These are phyloP conservation scores for Pelosia muscerda DNA, from an alignment of 2,888 invertebrate species.

Conservation along the genomic window DNA sequence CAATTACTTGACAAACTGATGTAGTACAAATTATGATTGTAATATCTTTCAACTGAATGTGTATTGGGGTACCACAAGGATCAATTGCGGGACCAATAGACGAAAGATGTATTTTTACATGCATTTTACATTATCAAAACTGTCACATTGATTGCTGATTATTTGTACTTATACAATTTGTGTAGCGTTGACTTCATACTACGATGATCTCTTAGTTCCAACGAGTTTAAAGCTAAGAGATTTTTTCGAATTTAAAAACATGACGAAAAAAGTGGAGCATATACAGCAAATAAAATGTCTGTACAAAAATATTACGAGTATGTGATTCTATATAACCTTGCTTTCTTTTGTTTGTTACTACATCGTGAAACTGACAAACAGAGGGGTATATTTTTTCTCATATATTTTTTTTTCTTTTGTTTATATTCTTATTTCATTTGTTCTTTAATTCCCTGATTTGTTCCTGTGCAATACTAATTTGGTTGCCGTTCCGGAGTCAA, in stretches of 20 bases:
- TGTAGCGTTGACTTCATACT: slow-evolving; percentile 27
- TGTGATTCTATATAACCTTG: not conserved
- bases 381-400: not conserved
- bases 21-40: not conserved
- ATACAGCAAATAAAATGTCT: not conserved
- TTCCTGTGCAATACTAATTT: too few species aligned
- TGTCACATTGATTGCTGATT: slow-evolving; percentile 7
- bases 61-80: not conserved
- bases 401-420: too few species aligned
- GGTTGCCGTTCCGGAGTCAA: too few species aligned
- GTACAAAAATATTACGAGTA: not conserved
- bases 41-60: not conserved
- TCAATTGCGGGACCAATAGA: not conserved
- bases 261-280: not conserved
- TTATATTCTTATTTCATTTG: too few species aligned
- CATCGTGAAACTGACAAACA: not conserved
- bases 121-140: not conserved
- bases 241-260: not conserved
- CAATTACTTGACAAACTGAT: too few species aligned
- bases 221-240: slow-evolving; percentile 29
- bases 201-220: slow-evolving; percentile 25
- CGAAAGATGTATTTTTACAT: not conserved
- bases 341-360: not conserved
- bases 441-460: too few species aligned
- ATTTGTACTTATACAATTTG: slow-evolving; percentile 29